Evolutionary conservation across 2,113 vertebrate genomes (phyloP), one percentile per base, ranked within the genome.

Genomic region (human (Homo sapiens)): DNA sequence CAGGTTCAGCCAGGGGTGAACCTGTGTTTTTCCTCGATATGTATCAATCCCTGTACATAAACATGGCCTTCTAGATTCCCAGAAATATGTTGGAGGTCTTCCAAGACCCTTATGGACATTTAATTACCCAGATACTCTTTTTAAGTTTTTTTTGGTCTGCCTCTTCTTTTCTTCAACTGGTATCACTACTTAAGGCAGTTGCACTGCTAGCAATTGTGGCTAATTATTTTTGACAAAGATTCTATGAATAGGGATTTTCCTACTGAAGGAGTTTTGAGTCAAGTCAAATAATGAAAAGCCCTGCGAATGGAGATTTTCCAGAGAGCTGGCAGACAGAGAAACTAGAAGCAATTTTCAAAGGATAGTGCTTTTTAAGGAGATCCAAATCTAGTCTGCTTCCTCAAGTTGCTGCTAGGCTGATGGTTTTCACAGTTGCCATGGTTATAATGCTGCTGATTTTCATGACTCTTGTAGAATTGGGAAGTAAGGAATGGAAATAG

Each of bases 241-340:
- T 52, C 70, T 76, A 32, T 45, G 55, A 45, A 32, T 22, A 68
- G 38, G 30, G 50, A 48, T 90, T 90, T 95, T 76, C 38, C 17
- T 87, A 78, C 11, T 2, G 59, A 48, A 32, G 55, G 43, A 94
- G 43, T 59, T 89, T 78, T 59, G 40, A 85, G 35, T 81, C 30
- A 81, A 92, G 82, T 70, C 32, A 50, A 93, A 13, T 66, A 45
- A 80, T 66, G 59, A 50, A 20, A 88, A 43, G 18, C 13, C 55
- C 50, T 40, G 14, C 45, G 59, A 79, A 73, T 73, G 43, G 72
- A 94, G 64, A 94, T 92, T 86, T 92, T 94, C 23, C 48, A 59
- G 38, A 35, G n/a, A 86, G 45, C 9, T 25, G 55, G 30, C 45
- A 68, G 72, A 38, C 52, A 81, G 30, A 40, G 80, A 79, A 81